Evolutionary conservation across 2,113 vertebrate genomes (phyloP).

Genomic region (Festucalex cinctus): DNA sequence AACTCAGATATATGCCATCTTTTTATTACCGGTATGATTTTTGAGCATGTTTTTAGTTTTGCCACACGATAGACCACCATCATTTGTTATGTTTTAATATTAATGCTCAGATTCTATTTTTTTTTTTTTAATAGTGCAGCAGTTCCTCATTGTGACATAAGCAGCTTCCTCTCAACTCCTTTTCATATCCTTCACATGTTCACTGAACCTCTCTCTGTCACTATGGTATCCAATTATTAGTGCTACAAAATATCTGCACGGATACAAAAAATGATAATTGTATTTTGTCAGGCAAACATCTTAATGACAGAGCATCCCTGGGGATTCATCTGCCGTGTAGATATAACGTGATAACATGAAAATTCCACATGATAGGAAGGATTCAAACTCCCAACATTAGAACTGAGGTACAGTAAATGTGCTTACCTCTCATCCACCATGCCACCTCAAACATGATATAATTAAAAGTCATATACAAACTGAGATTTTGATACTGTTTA

Average conservation of each 20-base stretch:
- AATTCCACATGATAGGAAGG: background rate
- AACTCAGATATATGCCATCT: constrained; percentile 32
- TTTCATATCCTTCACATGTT: constrained; percentile 10
- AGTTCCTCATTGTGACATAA: constrained; percentile 36
- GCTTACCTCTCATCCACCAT: too few species aligned
- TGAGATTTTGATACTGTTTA: too few species aligned
- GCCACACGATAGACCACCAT: constrained; percentile 6
- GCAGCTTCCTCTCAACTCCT: constrained; percentile 36
- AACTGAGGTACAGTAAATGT: too few species aligned
- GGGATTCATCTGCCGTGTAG: background rate
- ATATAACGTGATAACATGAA: background rate
- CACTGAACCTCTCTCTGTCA: constrained; percentile 6
- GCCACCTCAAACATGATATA: too few species aligned
- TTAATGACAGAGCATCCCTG: too few species aligned
- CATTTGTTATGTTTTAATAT: constrained; percentile 32
- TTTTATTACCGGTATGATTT: constrained; percentile 30
- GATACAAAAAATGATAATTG: background rate
- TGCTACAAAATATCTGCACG: background rate
- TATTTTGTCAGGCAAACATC: background rate
- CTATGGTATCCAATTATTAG: constrained; percentile 15
- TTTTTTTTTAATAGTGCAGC: constrained; percentile 3
- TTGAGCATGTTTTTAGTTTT: constrained; percentile 17
- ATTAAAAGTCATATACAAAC: too few species aligned
- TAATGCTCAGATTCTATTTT: background rate
- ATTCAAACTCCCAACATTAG: too few species aligned